These are phyloP conservation scores for Porites cylindrica DNA, from an alignment of 92 coral and sea anemone species.

Conservation along the genomic window DNA sequence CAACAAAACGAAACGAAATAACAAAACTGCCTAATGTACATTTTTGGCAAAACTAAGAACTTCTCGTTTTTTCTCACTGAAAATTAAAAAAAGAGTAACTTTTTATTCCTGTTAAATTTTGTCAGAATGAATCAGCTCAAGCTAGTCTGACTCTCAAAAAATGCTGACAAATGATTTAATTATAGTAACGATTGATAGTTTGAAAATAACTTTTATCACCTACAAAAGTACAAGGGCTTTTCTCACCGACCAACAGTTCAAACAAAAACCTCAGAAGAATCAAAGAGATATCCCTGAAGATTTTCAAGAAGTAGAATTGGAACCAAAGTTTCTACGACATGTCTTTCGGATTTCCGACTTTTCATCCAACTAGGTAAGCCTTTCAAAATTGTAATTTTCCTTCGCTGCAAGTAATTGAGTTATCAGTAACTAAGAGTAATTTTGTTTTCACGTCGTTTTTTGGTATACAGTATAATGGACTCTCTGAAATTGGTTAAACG, in stretches of 20 bases:
- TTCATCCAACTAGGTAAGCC: slow-evolving; percentile 23
- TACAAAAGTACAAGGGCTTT: neutral
- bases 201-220: too few relatives aligned
- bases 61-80: too few relatives aligned
- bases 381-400: too few relatives aligned
- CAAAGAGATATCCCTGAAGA: neutral
- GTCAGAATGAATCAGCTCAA: slow-evolving; percentile 2
- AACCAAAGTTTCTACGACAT: neutral
- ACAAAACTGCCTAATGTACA: neutral
- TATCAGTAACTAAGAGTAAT: too few relatives aligned
- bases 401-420: too few relatives aligned
- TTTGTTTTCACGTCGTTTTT: too few relatives aligned
- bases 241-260: neutral
- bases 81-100: too few relatives aligned
- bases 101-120: too few relatives aligned
- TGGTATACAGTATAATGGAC: too few relatives aligned
- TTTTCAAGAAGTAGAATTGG: slow-evolving; percentile 2
- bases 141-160: neutral
- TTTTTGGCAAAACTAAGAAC: too few relatives aligned
- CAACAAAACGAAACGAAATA: too few relatives aligned
- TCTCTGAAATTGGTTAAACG: too few relatives aligned
- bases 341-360: slow-evolving; percentile 30
- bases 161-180: neutral
- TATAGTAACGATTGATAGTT: slow-evolving; percentile 1
- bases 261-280: neutral